Conservation (phyloP, 2,888 invertebrate species). For the Agrotis clavis region DNA sequence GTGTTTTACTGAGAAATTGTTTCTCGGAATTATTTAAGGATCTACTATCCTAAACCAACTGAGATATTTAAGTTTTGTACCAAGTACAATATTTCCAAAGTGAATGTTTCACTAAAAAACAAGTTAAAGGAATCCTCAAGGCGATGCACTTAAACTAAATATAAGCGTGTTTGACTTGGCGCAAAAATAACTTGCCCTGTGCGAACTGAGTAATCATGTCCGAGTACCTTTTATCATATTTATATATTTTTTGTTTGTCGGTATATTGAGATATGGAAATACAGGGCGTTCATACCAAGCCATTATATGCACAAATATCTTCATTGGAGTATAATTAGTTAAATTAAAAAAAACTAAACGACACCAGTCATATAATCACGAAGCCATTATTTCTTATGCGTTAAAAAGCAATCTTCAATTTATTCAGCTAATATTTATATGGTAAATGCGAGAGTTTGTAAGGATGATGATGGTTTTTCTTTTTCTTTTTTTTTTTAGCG, state of each 20-base stretch:
- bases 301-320: neutral
- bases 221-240: conserved; percentile 23
- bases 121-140: conserved; percentile 43
- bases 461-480: too few relatives aligned
- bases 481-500: too few relatives aligned
- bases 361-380: neutral
- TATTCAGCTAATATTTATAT: too few relatives aligned
- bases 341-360: neutral
- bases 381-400: neutral
- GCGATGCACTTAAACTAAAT: conserved; percentile 61
- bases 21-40: too few relatives aligned
- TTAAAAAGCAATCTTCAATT: neutral
- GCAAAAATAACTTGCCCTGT: conserved; percentile 52
- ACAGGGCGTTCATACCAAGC: conserved; percentile 18
- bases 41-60: too few relatives aligned
- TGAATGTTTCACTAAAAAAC: conserved; percentile 23
- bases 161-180: conserved; percentile 44
- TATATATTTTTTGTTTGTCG: conserved; percentile 13
- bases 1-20: too few relatives aligned
- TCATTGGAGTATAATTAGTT: too few relatives aligned
- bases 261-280: conserved; percentile 7
- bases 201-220: conserved; percentile 31
- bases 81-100: conserved; percentile 4
- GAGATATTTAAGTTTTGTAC: too few relatives aligned
- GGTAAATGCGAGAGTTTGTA: too few relatives aligned